Evolutionary conservation across 2,113 vertebrate genomes (phyloP).

Genomic region (Corythoichthys intestinalis): DNA sequence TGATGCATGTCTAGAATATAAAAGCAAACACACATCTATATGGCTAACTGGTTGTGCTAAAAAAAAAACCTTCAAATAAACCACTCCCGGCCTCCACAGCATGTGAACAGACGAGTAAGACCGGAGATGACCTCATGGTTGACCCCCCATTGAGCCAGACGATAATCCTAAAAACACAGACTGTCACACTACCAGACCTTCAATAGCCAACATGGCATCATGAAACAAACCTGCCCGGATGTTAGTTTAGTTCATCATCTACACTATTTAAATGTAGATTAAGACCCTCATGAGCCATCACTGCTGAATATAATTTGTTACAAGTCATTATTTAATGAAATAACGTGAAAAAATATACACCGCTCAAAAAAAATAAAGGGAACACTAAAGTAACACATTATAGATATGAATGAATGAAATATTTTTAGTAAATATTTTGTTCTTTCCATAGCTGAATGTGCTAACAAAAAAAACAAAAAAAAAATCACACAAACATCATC

Average conservation of each 20-base stretch:
- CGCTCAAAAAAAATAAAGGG: background rate
- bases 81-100: slow-evolving; percentile 1
- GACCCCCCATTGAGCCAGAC: slow-evolving; percentile 51
- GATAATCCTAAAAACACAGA: slow-evolving; percentile 62
- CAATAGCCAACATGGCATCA: slow-evolving; percentile 25
- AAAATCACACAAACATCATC: no score
- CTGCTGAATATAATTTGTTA: background rate
- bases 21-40: slow-evolving; percentile 2
- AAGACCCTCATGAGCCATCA: background rate
- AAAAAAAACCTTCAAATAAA: background rate
- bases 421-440: no score
- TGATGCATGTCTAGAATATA: background rate
- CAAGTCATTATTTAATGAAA: background rate
- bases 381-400: no score
- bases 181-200: slow-evolving; percentile 22
- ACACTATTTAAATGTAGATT: slow-evolving; percentile 2
- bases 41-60: background rate
- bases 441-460: no score
- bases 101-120: slow-evolving; percentile 33
- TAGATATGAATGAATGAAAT: no score
- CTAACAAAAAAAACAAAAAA: no score
- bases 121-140: slow-evolving; percentile 49
- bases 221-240: slow-evolving; percentile 37
- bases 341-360: background rate
- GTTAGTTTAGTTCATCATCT: slow-evolving; percentile 22